Percentiles rank a stretch among this genome's conserved stretches.
These are phyloP conservation scores for Manacus vitellinus DNA, from an alignment of 2,113 vertebrate genomes.

Conservation along the genomic window DNA sequence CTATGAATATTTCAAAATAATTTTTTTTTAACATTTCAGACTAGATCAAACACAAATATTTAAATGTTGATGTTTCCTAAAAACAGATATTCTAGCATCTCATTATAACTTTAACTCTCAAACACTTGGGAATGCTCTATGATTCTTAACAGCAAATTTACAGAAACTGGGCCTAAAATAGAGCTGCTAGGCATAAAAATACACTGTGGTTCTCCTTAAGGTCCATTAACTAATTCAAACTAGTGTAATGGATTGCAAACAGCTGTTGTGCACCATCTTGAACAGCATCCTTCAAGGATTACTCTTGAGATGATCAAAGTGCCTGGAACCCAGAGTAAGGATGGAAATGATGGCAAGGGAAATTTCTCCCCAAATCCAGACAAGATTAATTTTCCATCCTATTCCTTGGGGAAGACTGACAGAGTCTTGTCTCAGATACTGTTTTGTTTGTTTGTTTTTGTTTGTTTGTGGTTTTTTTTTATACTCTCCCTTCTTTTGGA, in stretches of 20 bases:
- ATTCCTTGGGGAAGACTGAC: not conserved
- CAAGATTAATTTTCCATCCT: not conserved
- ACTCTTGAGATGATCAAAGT: not conserved
- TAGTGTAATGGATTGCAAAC: not conserved
- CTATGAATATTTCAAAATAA: slow-evolving; percentile 54
- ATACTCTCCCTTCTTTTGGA: not conserved
- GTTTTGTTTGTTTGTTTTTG: too few species aligned
- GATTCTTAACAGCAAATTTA: not conserved
- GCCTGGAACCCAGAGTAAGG: not conserved
- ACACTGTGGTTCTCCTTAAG: not conserved
- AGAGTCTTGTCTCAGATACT: not conserved
- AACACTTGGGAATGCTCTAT: not conserved
- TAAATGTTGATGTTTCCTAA: slow-evolving; percentile 40
- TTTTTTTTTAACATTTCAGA: slow-evolving; percentile 25
- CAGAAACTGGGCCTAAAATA: not conserved
- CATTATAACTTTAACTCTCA: slow-evolving; percentile 16
- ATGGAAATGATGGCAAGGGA: not conserved
- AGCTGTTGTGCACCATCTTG: not conserved
- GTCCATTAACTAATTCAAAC: not conserved
- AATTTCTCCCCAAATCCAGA: not conserved
- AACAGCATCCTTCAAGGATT: not conserved
- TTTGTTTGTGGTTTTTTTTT: not conserved
- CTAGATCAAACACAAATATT: slow-evolving; percentile 59
- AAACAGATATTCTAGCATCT: not conserved
- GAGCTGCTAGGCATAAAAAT: not conserved